Evolutionary conservation across 2,113 vertebrate genomes (phyloP).

Genomic region (Bubo blakistoni): DNA sequence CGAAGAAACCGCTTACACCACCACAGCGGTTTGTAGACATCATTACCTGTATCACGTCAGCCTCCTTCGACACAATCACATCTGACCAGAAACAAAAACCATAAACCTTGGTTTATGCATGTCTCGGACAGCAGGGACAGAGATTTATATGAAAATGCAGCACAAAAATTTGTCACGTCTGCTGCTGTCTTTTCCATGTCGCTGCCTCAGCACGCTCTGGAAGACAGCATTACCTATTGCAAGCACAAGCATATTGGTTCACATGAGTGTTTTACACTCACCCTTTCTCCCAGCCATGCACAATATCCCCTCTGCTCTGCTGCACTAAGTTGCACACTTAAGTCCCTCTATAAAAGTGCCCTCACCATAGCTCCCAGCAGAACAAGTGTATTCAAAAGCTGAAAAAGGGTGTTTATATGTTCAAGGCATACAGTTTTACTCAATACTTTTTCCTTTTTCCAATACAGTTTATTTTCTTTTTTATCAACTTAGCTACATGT

Average conservation of each 20-base stretch:
- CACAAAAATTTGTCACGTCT: background rate
- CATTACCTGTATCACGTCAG: background rate
- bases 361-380: background rate
- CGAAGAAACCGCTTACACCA: background rate
- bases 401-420: background rate
- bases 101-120: background rate
- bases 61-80: background rate
- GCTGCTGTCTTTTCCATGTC: background rate
- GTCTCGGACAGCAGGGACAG: fast-evolving
- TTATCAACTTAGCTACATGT: background rate
- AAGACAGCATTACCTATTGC: no score
- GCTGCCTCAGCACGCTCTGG: background rate
- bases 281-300: background rate
- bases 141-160: background rate
- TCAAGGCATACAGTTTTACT: background rate
- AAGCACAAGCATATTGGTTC: background rate
- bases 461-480: background rate
- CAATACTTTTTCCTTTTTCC: background rate
- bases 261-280: background rate
- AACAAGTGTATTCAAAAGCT: background rate
- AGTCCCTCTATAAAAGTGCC: background rate
- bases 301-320: background rate
- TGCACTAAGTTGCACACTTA: background rate
- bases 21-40: background rate
- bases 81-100: background rate